These are phyloP conservation scores for Oreochromis grahami DNA, from an alignment of 2,797 vertebrate species.

Conservation along the genomic window DNA sequence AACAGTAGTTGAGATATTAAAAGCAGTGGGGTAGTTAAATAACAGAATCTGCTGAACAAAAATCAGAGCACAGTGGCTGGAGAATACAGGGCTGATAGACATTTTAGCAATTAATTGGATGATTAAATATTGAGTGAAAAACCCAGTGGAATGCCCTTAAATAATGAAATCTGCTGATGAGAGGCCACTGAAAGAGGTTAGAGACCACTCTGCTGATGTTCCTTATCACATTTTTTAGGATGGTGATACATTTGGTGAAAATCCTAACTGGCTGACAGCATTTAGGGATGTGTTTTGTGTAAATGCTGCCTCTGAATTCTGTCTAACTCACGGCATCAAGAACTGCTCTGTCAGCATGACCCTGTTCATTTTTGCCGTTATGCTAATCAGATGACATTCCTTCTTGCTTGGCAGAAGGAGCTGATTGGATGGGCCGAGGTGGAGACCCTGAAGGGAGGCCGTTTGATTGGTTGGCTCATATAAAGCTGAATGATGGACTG, in stretches of 20 bases:
- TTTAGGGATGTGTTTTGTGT: neutral
- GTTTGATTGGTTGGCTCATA: conserved; percentile 64
- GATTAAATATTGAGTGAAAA: conserved; percentile 50
- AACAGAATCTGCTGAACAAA: conserved; percentile 45
- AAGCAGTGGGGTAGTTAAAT: conserved; percentile 9
- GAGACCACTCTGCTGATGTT: neutral
- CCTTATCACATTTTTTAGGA: neutral
- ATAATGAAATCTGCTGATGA: conserved; percentile 44
- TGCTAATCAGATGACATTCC: conserved; percentile 60
- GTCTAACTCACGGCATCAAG: neutral
- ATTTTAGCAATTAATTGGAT: conserved; percentile 55
- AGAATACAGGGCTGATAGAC: conserved; percentile 33
- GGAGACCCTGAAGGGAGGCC: conserved; percentile 57
- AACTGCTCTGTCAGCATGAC: conserved; percentile 45
- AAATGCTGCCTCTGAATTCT: neutral
- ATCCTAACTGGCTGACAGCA: conserved; percentile 1
- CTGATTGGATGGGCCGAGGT: conserved; percentile 67
- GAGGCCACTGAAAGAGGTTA: conserved; percentile 3
- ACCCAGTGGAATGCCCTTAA: conserved; percentile 18
- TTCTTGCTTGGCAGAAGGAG: conserved; percentile 57
- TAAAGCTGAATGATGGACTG: conserved; percentile 61
- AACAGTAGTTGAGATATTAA: conserved; percentile 8
- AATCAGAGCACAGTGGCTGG: conserved; percentile 2
- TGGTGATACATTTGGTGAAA: neutral
- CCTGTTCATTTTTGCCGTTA: conserved; percentile 45